Evolutionary conservation across 2,797 vertebrate genomes (phyloP).

Genomic region (Danio aesculapii): DNA sequence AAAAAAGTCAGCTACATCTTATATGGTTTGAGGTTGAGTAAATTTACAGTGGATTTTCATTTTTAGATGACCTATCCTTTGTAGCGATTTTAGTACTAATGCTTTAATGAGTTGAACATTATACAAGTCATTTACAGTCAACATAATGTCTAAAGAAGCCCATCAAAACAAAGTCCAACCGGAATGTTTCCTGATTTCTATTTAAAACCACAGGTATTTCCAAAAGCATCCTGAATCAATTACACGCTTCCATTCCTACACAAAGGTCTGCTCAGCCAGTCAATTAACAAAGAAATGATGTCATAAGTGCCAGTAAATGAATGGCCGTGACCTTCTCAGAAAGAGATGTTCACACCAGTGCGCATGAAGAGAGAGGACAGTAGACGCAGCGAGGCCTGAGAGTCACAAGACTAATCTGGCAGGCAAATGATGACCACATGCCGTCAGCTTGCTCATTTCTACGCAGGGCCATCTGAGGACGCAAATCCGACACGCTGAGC

Average conservation of each 20-base stretch:
- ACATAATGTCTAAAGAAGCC: no score
- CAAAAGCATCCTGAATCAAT: background rate
- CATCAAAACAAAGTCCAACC: background rate
- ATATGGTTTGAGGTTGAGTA: background rate
- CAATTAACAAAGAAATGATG: slow-evolving; percentile 33
- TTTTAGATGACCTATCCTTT: background rate
- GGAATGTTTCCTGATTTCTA: background rate
- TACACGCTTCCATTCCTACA: background rate
- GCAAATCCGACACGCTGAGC: background rate
- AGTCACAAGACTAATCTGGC: slow-evolving; percentile 57
- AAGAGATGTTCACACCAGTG: slow-evolving; percentile 52
- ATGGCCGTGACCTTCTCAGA: slow-evolving; percentile 52
- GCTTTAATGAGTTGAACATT: background rate
- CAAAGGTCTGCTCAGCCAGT: slow-evolving; percentile 9
- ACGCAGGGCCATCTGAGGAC: slow-evolving; percentile 39
- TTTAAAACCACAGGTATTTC: slow-evolving; percentile 9
- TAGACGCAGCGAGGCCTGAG: slow-evolving; percentile 45
- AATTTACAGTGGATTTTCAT: background rate
- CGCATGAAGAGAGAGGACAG: slow-evolving; percentile 54
- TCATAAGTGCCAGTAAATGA: slow-evolving; percentile 52
- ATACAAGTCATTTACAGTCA: background rate
- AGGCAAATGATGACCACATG: slow-evolving; percentile 48
- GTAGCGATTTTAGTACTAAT: background rate
- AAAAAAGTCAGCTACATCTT: background rate
- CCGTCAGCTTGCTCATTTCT: slow-evolving; percentile 47